A percentile compares a stretch with the other conserved stretches of the same genome.
These are phyloP conservation scores for Bothrops jararaca DNA, from an alignment of 2,113 vertebrate species.

Conservation along the genomic window DNA sequence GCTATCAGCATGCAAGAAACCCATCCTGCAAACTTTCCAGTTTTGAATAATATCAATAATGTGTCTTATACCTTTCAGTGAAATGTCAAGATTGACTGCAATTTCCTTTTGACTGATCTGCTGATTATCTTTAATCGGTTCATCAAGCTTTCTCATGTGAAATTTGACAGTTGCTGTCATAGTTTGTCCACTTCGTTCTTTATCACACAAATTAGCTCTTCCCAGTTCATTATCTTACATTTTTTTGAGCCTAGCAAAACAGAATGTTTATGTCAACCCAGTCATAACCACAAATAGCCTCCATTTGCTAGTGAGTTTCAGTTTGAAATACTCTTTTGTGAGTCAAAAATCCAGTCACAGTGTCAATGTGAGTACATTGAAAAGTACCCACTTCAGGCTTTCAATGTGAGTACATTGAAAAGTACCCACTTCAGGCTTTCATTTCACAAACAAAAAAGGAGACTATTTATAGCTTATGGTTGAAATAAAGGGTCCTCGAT, in stretches of 20 bases:
- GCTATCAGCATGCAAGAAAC: not conserved
- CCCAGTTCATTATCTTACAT: not conserved
- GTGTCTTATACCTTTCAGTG: not conserved
- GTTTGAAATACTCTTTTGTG: not conserved
- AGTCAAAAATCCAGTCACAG: not conserved
- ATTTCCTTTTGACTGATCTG: not conserved
- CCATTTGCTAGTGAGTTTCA: not conserved
- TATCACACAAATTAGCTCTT: not conserved
- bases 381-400: no score
- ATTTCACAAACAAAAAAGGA: not conserved
- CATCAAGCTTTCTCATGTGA: not conserved
- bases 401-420: not conserved
- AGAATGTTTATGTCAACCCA: not conserved
- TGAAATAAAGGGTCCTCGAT: not conserved
- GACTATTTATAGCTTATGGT: not conserved
- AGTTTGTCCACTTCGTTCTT: not conserved
- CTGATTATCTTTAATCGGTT: not conserved
- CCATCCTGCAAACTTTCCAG: not conserved
- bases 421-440: not conserved
- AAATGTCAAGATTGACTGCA: not conserved
- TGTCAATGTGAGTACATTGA: not conserved
- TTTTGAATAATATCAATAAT: not conserved
- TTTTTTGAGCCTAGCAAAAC: not conserved
- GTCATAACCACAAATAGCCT: not conserved
- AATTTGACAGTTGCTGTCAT: not conserved